Base-by-base conservation (phyloP, 2,888 invertebrate genomes). In the Cryptus armator region DNA sequence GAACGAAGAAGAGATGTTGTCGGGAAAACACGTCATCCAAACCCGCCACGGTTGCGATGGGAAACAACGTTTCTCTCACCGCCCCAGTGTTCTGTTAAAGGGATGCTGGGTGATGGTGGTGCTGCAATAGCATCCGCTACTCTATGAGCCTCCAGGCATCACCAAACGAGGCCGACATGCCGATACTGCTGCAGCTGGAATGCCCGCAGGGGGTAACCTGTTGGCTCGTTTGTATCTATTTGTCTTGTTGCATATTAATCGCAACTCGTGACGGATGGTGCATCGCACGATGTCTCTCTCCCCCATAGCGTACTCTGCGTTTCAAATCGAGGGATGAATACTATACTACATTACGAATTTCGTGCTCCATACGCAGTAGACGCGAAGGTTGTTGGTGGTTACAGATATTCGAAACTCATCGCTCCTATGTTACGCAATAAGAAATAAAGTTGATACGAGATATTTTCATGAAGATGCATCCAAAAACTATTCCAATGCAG, bases 201-300 rank as follows among this genome's bases (percentile, higher is more conserved):
- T 80, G 81, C 64, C 80, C 68, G 75, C 71, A 78, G 44, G 80
- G 77, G 70, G 71, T 87, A 88, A 90, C 89, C 89, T 89, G 89
- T 89, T 90, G 88, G 88, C 88, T 85, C 82, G 86, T 87, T 86
- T 86, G 85, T 86, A 85, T 83, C 86, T 81, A 86, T 86, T 87
- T 86, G 85, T 86, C 87, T 87, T 84, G 78, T 75, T 84, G 76
- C 81, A 83, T 86, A 87, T 87, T 85, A 85, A 87, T 85, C 56
- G 83, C 48, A 68, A 82, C 48, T 68, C 84, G 64, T n/a, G 71
- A 81, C 79, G 71, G 75, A 75, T 43, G 70, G 74, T 48, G 75
- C 71, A 70, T 68, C 16, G 51, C 48, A n/a, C 44, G 81, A 80
- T 10, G 24, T n/a, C 59, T 37, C 66, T 56, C 77, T 44, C 66